These are phyloP conservation scores for Nymphalis urticae DNA, from an alignment of 2,888 invertebrate genomes.

Conservation along the genomic window DNA sequence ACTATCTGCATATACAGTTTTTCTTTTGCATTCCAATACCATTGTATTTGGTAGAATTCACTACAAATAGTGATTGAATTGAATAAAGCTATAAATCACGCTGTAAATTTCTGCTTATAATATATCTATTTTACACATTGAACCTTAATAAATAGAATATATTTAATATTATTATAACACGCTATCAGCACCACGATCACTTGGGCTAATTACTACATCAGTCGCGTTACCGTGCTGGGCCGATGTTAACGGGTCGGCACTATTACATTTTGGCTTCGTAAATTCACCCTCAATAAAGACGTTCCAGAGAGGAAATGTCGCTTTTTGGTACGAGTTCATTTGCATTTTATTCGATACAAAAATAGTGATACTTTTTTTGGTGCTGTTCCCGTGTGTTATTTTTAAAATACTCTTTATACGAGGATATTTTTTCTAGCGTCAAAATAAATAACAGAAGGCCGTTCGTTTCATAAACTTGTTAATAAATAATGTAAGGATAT, in stretches of 20 bases:
- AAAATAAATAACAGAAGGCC: not conserved
- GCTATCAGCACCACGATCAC: constrained; percentile 57
- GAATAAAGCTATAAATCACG: too few species aligned
- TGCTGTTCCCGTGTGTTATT: not conserved
- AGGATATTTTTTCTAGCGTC: not conserved
- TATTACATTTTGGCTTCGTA: constrained; percentile 19
- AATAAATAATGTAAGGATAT: not conserved
- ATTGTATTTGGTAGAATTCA: too few species aligned
- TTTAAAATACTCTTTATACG: constrained; percentile 3
- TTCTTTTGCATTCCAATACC: too few species aligned
- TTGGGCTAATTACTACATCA: constrained; percentile 61
- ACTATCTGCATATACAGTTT: too few species aligned
- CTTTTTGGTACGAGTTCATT: constrained; percentile 23
- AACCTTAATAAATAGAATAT: too few species aligned
- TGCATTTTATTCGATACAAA: constrained; percentile 24
- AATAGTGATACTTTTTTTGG: constrained; percentile 7
- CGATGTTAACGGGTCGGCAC: constrained; percentile 5
- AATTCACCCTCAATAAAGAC: constrained; percentile 31
- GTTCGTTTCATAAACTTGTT: not conserved
- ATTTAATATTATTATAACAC: constrained; percentile 24
- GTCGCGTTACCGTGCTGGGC: constrained; percentile 34
- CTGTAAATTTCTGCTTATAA: too few species aligned
- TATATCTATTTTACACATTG: too few species aligned
- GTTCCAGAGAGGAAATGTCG: constrained; percentile 28
- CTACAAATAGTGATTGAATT: too few species aligned